These are phyloP conservation scores for Halocaridina rubra DNA, from an alignment of 2,888 invertebrate species.

Conservation along the genomic window DNA sequence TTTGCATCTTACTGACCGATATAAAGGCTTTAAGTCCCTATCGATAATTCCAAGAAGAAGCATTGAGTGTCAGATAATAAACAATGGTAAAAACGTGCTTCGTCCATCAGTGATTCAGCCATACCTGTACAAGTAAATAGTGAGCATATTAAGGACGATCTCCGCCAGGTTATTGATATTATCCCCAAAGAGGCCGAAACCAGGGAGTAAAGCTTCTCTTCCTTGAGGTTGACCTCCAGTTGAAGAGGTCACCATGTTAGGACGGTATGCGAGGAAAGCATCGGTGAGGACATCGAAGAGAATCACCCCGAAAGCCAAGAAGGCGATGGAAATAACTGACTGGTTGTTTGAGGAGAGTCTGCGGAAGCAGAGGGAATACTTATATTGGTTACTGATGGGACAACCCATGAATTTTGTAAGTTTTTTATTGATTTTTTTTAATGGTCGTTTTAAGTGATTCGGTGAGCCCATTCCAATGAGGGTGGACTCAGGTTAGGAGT, in stretches of 20 bases:
- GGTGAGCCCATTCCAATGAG: too few relatives aligned
- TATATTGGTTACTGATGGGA: not conserved
- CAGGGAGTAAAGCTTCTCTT: conserved; percentile 37
- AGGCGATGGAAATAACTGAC: conserved; percentile 44
- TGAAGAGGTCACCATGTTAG: not conserved
- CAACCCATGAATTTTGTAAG: not conserved
- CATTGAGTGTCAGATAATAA: not conserved
- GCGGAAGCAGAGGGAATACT: not conserved
- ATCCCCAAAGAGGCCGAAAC: conserved; percentile 53
- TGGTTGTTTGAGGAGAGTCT: conserved; percentile 33
- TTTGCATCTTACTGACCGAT: too few relatives aligned
- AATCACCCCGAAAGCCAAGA: conserved; percentile 44
- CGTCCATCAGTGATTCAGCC: too few relatives aligned
- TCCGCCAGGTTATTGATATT: conserved; percentile 53
- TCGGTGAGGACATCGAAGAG: conserved; percentile 44
- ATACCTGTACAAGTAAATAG: conserved; percentile 53
- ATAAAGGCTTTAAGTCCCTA: too few relatives aligned
- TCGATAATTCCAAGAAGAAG: too few relatives aligned
- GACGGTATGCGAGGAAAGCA: conserved; percentile 6
- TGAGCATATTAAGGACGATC: conserved; percentile 55
- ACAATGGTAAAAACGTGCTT: not conserved
- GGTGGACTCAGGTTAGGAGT: too few relatives aligned
- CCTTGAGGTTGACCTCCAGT: not conserved
- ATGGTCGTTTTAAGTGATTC: too few relatives aligned
- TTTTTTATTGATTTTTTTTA: not conserved